phyloP scores from a whole-genome alignment of 2,888 invertebrate genomes.

The Antitype chi region DNA sequence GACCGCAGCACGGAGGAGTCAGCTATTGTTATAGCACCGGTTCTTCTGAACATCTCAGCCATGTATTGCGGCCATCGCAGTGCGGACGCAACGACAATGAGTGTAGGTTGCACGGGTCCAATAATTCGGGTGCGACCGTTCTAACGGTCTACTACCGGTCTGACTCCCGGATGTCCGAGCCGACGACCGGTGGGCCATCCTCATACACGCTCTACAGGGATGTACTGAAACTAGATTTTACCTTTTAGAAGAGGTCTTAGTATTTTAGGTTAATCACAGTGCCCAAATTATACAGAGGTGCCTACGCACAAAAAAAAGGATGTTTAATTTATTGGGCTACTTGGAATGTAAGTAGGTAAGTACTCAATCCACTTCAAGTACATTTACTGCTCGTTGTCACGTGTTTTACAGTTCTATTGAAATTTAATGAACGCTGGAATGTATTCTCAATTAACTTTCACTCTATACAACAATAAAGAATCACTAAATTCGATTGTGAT shows the following conservation, averaged over 20 bases:
- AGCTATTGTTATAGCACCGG: not conserved
- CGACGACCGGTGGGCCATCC: constrained; percentile 60
- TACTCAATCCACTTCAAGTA: not conserved
- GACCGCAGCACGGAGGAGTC: not conserved
- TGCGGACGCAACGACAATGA: constrained; percentile 62
- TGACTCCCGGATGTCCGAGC: constrained; percentile 62
- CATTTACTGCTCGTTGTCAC: not conserved
- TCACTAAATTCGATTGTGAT: not conserved
- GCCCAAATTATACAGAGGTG: too few species aligned
- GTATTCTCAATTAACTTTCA: constrained; percentile 13
- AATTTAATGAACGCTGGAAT: not conserved
- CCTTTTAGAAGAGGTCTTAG: not conserved
- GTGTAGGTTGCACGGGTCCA: constrained; percentile 64
- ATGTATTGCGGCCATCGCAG: constrained; percentile 43
- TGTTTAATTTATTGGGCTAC: not conserved
- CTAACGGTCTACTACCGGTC: constrained; percentile 66
- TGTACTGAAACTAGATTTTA: constrained; percentile 42
- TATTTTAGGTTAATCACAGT: too few species aligned
- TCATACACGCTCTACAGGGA: constrained; percentile 19
- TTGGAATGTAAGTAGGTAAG: not conserved
- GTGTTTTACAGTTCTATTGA: not conserved
- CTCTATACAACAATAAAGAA: not conserved
- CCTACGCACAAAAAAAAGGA: not conserved
- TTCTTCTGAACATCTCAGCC: constrained; percentile 23
- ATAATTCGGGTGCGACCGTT: constrained; percentile 63